These are phyloP conservation scores for Nibea albiflora DNA, from an alignment of 2,113 vertebrate species.

Conservation along the genomic window DNA sequence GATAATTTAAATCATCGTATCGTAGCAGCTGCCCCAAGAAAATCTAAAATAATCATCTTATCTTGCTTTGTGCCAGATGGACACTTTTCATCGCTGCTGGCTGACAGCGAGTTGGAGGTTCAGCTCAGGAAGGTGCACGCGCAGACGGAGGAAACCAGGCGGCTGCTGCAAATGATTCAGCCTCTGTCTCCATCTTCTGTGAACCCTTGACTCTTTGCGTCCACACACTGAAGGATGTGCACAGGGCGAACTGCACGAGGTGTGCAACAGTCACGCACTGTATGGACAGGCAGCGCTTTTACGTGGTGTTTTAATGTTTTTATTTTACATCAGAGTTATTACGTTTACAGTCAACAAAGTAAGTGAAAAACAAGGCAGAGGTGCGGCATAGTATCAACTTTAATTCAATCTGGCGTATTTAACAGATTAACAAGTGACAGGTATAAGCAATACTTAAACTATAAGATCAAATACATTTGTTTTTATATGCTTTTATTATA, in stretches of 20 bases:
- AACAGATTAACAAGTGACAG: constrained; percentile 51
- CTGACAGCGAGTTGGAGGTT: constrained; percentile 51
- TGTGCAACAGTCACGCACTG: constrained; percentile 14
- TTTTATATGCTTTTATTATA: constrained; percentile 61
- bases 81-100: constrained; percentile 51
- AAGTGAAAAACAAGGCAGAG: constrained; percentile 45
- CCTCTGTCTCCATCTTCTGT: constrained; percentile 28
- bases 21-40: background rate
- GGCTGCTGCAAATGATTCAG: constrained; percentile 58
- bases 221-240: constrained; percentile 3
- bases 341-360: constrained; percentile 22
- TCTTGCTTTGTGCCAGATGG: constrained; percentile 47
- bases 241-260: background rate
- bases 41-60: background rate
- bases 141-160: constrained; percentile 66
- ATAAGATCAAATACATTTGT: constrained; percentile 60
- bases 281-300: background rate
- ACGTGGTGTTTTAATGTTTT: constrained; percentile 3
- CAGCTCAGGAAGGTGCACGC: constrained; percentile 51
- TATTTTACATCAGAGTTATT: constrained; percentile 17
- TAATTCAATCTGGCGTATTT: constrained; percentile 61
- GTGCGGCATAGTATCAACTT: constrained; percentile 60
- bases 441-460: constrained; percentile 54
- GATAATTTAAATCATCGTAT: background rate
- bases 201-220: background rate